A percentile compares a stretch with the other conserved stretches of the same genome.
These are phyloP conservation scores for Recurvirostra avosetta DNA, from an alignment of 2,113 vertebrate genomes.

Conservation along the genomic window DNA sequence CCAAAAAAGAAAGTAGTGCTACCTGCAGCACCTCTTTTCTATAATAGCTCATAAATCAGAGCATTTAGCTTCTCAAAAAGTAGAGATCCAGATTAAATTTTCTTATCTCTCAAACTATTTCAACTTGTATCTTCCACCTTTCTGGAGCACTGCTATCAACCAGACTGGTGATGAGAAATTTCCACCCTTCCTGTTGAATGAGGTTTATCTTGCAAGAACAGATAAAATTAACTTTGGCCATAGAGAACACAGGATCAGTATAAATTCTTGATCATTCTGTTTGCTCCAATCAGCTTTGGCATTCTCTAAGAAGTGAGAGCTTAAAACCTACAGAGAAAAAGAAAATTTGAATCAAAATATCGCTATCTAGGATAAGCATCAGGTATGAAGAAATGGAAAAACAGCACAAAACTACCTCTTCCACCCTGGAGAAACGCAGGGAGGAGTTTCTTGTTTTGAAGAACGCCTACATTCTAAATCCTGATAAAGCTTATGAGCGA, in stretches of 20 bases:
- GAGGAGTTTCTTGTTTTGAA: background rate
- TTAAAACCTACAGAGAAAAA: background rate
- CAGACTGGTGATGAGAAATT: background rate
- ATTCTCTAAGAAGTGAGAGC: background rate
- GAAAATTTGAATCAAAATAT: background rate
- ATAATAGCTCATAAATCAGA: accelerated
- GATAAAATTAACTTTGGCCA: background rate
- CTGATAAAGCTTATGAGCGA: background rate
- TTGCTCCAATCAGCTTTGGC: background rate
- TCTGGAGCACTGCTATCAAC: background rate
- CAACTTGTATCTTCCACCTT: background rate
- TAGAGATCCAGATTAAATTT: background rate
- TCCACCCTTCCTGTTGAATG: background rate
- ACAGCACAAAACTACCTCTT: background rate
- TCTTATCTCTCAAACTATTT: background rate
- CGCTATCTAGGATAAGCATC: background rate
- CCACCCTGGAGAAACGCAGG: background rate
- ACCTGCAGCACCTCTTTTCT: background rate
- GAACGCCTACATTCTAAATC: background rate
- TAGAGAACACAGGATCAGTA: background rate
- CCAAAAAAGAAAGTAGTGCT: background rate
- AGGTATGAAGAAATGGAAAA: background rate
- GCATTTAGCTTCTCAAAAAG: background rate
- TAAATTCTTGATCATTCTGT: background rate
- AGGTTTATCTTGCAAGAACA: background rate